Evolutionary conservation across 2,797 vertebrate species (phyloP).

Genomic region (Vireo griseus): DNA sequence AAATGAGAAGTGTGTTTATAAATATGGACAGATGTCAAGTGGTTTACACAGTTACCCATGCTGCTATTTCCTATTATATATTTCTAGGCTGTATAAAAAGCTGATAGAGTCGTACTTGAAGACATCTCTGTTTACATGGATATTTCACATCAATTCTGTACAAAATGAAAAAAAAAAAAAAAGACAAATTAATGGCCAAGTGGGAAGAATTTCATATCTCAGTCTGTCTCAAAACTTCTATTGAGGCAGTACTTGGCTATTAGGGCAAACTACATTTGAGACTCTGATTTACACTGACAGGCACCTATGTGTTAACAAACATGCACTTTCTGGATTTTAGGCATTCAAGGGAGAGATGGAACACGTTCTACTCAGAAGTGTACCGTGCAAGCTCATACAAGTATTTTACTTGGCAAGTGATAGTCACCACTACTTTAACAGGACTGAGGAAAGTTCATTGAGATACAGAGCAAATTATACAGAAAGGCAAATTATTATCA

Average conservation of each 20-base stretch:
- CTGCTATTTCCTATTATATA: not conserved
- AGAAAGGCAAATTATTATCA: not conserved
- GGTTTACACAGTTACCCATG: not conserved
- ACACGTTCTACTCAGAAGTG: not conserved
- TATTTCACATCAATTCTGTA: not conserved
- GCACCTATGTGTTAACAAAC: not conserved
- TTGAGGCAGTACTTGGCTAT: not conserved
- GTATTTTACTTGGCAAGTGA: not conserved
- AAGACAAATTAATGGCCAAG: not conserved
- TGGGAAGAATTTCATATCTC: not conserved
- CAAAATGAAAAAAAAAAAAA: not conserved
- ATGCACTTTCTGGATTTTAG: not conserved
- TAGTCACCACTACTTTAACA: not conserved
- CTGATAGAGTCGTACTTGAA: not conserved
- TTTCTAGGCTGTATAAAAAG: not conserved
- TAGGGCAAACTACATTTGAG: not conserved
- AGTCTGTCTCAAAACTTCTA: not conserved
- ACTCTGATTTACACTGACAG: not conserved
- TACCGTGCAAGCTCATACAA: not conserved
- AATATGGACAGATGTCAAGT: conserved; percentile 14
- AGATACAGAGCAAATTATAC: not conserved
- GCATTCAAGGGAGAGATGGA: not conserved
- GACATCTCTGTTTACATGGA: not conserved
- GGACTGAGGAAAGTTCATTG: not conserved
- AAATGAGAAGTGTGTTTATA: conserved; percentile 17